Base-by-base conservation (phyloP, 2,888 invertebrate species). In the Bellardia pandia region DNA sequence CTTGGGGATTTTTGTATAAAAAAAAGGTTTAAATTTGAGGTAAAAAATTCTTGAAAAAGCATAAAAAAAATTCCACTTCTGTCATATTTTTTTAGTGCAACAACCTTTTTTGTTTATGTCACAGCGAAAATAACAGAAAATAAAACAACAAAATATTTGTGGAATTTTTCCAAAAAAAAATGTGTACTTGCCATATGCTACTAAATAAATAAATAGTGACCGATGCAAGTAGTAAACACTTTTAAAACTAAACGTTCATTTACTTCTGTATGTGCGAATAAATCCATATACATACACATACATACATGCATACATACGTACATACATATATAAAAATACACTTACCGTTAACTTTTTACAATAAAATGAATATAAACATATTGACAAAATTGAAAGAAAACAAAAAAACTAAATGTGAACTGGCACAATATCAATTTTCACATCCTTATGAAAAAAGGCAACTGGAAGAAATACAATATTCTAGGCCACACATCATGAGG, bases 371-470 rank as follows among this genome's bases (percentile, higher is more conserved):
- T 77, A 53, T 45, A 7, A 83, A 77, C 76, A 83, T 76, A 76
- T 76, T 83, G 69, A 51, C 37, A 68, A 68, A 68, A 68, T 69
- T 51, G 6, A 30, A 66, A 66, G 45, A 33, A 48, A 30, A 30
- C 48, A 45, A 48, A 30, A 16, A 68, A 42, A 23, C 16, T 33
- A 64, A 33, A 48, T 45, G 53, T 56, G 8, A 40, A 77, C 33
- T 85, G 79, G 68, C 74, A 75, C 74, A 69, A 85, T 80, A 87
- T 87, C 85, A 80, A 87, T 85, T 87, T 87, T 87, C 87, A 87
- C 81, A 87, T 87, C 87, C 87, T 87, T 87, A 84, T 84, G 76
- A 58, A 81, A 80, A 81, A 66, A 51, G 76, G 86, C 85, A 87
- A 83, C 83, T 78, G 86, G 53, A 86, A 83, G 77, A 78, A 86